phyloP scores from a whole-genome alignment of 1,140 invertebrate species.

The Anastrepha obliqua region DNA sequence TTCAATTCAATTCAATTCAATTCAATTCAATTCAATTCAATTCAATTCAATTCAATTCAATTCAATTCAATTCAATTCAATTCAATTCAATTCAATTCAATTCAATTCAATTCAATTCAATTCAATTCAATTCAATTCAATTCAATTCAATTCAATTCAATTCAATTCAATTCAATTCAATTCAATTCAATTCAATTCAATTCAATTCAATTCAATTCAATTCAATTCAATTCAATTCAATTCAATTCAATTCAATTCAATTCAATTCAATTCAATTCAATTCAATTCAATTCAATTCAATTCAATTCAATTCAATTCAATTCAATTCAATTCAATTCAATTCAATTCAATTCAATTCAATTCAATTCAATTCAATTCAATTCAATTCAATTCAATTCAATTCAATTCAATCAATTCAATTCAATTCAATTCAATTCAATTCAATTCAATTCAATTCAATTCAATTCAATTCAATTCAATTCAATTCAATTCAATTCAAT shows the following conservation, averaged over 20 bases:
- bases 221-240: conserved; percentile 55
- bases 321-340: conserved; percentile 52
- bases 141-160: conserved; percentile 53
- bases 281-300: conserved; percentile 56
- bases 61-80: conserved; percentile 46
- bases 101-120: conserved; percentile 57
- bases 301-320: conserved; percentile 56
- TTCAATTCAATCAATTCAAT: too few species aligned
- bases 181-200: conserved; percentile 54
- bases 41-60: conserved; percentile 54
- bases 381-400: conserved; percentile 53
- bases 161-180: conserved; percentile 55
- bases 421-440: conserved; percentile 54
- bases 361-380: conserved; percentile 44
- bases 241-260: conserved; percentile 54
- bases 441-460: conserved; percentile 54
- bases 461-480: conserved; percentile 55
- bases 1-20: conserved; percentile 55
- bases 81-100: conserved; percentile 57
- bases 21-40: conserved; percentile 55
- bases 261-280: conserved; percentile 24
- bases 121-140: conserved; percentile 56
- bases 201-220: conserved; percentile 52
- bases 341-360: conserved; percentile 51
- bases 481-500: conserved; percentile 55